A percentile compares a stretch with the other conserved stretches of the same genome.
Evolutionary conservation across 2,797 vertebrate genomes (phyloP).

Genomic region (Heliangelus exortis): DNA sequence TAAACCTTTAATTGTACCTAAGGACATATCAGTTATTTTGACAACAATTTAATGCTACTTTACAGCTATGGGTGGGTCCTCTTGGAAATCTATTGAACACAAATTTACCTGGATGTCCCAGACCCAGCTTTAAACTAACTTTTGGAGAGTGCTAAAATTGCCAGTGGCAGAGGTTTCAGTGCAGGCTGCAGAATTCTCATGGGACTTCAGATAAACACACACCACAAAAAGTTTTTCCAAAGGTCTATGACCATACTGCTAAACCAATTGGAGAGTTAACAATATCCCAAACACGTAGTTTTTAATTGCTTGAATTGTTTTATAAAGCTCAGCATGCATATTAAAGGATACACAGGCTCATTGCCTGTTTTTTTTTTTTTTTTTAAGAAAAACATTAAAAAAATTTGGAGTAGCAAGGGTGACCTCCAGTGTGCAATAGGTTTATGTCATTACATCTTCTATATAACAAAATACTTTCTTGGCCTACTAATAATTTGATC

Average conservation of each 20-base stretch:
- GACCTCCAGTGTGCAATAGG: conserved; percentile 81
- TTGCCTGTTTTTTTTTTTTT: not conserved
- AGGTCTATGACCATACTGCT: not conserved
- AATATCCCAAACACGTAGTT: not conserved
- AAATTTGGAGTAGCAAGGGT: conserved; percentile 80
- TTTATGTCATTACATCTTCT: conserved; percentile 71
- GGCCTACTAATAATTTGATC: conserved; percentile 13
- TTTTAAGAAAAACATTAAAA: conserved; percentile 48
- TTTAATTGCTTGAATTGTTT: conserved; percentile 3
- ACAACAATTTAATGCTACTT: not conserved
- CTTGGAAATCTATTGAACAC: not conserved
- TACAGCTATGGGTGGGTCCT: not conserved
- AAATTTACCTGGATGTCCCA: conserved; percentile 21
- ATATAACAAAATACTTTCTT: conserved; percentile 12
- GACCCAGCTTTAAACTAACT: not conserved
- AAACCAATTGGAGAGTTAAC: conserved; percentile 30
- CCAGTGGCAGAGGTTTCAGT: not conserved
- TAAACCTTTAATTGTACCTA: conserved; percentile 38
- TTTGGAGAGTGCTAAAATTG: not conserved
- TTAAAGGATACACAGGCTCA: conserved; percentile 6
- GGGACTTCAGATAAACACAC: not conserved
- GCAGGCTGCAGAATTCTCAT: not conserved
- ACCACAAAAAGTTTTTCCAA: conserved; percentile 46
- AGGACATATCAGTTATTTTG: not conserved
- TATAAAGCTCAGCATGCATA: not conserved